phyloP scores from a whole-genome alignment of 2,797 vertebrate genomes.

The Macrochelys suwanniensis region DNA sequence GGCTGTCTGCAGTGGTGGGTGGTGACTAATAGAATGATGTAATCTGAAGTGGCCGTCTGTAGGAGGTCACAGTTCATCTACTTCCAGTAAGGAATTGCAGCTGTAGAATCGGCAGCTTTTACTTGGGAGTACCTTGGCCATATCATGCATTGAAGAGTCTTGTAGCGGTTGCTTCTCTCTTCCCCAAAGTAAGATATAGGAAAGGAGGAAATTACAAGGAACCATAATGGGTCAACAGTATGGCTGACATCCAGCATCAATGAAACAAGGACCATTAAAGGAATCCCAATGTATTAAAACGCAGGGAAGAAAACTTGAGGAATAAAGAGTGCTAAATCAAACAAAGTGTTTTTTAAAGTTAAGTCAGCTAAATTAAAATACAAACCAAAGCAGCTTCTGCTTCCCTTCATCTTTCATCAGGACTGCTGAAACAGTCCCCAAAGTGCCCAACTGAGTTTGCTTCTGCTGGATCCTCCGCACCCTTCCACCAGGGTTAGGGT shows the following conservation, averaged over 20 bases:
- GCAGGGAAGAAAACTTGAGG: not conserved
- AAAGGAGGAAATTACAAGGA: slow-evolving; percentile 38
- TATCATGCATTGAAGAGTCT: slow-evolving; percentile 11
- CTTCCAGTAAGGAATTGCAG: slow-evolving; percentile 65
- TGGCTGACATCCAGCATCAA: not conserved
- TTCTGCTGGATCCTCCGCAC: not conserved
- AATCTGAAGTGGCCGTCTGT: slow-evolving; percentile 28
- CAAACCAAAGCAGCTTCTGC: not conserved
- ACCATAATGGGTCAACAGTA: not conserved
- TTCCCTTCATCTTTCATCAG: not conserved
- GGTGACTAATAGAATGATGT: slow-evolving; percentile 59
- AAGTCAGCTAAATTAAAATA: not conserved
- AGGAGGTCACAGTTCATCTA: slow-evolving; percentile 59
- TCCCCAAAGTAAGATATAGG: slow-evolving; percentile 20
- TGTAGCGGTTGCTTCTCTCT: slow-evolving; percentile 5
- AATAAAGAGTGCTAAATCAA: not conserved
- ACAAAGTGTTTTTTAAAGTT: not conserved
- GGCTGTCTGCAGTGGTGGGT: slow-evolving; percentile 38
- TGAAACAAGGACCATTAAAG: slow-evolving; percentile 10
- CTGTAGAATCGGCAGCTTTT: slow-evolving; percentile 32
- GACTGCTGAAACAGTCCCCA: not conserved
- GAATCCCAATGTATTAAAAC: not conserved
- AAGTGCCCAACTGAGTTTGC: not conserved
- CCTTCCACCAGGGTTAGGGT: not conserved
- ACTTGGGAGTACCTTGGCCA: not conserved